These are phyloP conservation scores for Istiophorus platypterus DNA, from an alignment of 2,113 vertebrate species.

Conservation along the genomic window DNA sequence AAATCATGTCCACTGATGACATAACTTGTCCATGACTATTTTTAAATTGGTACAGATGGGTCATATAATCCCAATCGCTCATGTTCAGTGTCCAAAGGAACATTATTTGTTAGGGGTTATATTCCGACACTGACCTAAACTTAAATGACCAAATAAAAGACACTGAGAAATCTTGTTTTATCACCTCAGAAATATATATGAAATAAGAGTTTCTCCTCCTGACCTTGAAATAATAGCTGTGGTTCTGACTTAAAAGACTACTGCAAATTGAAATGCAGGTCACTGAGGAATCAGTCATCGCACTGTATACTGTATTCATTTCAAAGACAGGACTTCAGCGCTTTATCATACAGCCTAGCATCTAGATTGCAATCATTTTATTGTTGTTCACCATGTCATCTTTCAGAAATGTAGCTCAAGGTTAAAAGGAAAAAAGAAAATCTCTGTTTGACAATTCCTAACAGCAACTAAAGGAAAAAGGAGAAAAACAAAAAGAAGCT, in stretches of 20 bases:
- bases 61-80: not conserved
- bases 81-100: not conserved
- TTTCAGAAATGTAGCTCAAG: not conserved
- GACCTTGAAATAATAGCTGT: conserved; percentile 6
- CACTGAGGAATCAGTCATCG: not conserved
- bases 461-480: not conserved
- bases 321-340: not conserved
- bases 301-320: not conserved
- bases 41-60: no score
- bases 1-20: not conserved
- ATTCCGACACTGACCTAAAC: not conserved
- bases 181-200: not conserved
- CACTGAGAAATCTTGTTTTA: conserved; percentile 3
- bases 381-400: not conserved
- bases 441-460: not conserved
- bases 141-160: conserved; percentile 10
- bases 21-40: not conserved
- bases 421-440: not conserved
- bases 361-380: not conserved
- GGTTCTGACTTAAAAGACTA: not conserved
- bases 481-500: not conserved
- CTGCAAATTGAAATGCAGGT: not conserved
- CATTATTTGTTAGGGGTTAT: not conserved
- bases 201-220: not conserved
- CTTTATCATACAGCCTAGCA: not conserved